Evolutionary conservation across 2,113 vertebrate genomes (phyloP).

Genomic region (Sylvia atricapilla): DNA sequence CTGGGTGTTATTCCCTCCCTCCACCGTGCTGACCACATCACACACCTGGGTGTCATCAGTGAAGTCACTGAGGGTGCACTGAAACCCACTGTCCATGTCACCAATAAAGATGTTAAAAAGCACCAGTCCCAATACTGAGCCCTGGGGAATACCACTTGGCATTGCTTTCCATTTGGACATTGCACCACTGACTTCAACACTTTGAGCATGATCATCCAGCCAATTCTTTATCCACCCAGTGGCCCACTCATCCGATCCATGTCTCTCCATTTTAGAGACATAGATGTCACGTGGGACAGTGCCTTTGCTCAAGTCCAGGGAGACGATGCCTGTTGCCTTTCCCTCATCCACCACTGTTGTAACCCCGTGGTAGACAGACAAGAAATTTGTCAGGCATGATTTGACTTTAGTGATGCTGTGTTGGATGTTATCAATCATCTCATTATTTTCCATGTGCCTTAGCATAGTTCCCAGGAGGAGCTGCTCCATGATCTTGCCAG

Average conservation of each 20-base stretch:
- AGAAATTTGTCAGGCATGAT: not conserved
- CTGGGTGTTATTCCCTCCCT: not conserved
- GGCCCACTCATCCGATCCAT: not conserved
- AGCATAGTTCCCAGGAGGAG: not conserved
- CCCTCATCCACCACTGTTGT: not conserved
- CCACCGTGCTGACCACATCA: accelerated
- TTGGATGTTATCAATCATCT: not conserved
- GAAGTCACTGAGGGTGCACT: not conserved
- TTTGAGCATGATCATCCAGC: not conserved
- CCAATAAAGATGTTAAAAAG: not conserved
- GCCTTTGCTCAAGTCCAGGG: not conserved
- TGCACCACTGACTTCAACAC: not conserved
- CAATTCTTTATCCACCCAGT: not conserved
- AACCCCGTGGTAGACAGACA: not conserved
- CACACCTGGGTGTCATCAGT: not conserved
- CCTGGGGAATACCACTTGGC: not conserved
- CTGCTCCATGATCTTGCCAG: not conserved
- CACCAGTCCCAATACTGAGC: not conserved
- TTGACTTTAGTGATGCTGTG: not conserved
- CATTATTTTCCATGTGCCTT: not conserved
- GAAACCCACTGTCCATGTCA: not conserved
- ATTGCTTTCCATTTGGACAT: not conserved
- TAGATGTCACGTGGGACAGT: not conserved
- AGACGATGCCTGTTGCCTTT: not conserved
- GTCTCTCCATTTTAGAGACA: not conserved